Evolutionary conservation across 2,113 vertebrate genomes (phyloP).

Genomic region (Erythrocercus mccallii): DNA sequence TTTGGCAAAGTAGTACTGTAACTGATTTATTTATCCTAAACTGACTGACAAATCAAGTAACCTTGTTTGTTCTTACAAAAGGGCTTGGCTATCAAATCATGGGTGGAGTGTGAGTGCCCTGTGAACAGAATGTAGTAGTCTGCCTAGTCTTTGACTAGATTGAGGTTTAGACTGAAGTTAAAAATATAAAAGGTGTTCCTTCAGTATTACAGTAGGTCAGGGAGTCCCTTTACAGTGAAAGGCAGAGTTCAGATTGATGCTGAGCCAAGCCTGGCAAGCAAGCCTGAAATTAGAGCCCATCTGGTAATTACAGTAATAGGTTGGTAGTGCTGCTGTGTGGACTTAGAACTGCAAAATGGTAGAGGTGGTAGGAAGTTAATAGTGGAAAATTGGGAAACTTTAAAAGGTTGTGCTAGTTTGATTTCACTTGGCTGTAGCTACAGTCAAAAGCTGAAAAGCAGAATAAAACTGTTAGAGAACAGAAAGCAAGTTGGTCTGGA

Average conservation of each 20-base stretch:
- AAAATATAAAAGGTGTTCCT: not conserved
- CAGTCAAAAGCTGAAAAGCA: not conserved
- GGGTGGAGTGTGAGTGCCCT: not conserved
- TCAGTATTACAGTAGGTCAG: not conserved
- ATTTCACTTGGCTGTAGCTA: not conserved
- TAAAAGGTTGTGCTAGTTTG: not conserved
- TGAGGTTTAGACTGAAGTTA: not conserved
- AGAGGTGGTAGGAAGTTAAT: slow-evolving; percentile 2
- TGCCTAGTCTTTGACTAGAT: not conserved
- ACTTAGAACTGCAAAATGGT: not conserved
- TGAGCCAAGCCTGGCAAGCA: slow-evolving; percentile 15
- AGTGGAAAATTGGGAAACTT: not conserved
- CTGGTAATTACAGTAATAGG: not conserved
- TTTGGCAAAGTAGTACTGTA: not conserved
- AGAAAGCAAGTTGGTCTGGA: not conserved
- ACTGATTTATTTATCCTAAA: not conserved
- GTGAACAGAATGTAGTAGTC: not conserved
- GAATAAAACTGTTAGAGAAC: not conserved
- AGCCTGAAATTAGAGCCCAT: not conserved
- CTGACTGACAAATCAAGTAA: not conserved
- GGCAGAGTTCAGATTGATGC: not conserved
- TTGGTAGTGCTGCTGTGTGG: not conserved
- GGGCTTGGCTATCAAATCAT: not conserved
- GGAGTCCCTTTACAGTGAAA: not conserved
- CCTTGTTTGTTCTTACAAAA: not conserved